Base-by-base conservation (phyloP, 1,140 invertebrate genomes). In the Bursaphelenchus mucronatus region DNA sequence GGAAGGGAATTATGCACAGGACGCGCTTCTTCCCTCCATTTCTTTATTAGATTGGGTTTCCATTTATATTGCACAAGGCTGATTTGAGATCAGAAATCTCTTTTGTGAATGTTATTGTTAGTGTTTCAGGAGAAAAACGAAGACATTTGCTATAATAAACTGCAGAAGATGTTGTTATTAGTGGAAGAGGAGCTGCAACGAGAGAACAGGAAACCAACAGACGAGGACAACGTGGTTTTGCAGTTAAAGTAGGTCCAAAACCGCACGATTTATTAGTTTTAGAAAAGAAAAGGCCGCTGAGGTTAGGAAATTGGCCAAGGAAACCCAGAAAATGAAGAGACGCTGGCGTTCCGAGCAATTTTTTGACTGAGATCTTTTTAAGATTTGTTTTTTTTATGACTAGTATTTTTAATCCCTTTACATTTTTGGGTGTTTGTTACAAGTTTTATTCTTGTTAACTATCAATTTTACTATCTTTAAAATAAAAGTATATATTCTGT, bases 101-200 rank as follows among this genome's bases (percentile, higher is more conserved):
- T 8, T 59, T n/a, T 63, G 17, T 55, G 15, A 10, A 11, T 10
- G 49, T 69, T 59, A 39, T n/a, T 57, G 7, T 68, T 43, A 51
- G 47, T 47, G 15, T 69, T 62, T 74, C 43, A 74, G 71, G 15
- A 17, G 21, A 40, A 67, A 52, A 73, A 73, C 61, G 43, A 72
- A 52, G 69, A 70, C 8, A 68, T 76, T 59, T 76, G 74, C 47
- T 76, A 58, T 47, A 56, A 43, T 15, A 74, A 69, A 54, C 43
- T 73, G n/a, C 21, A 50, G 17, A 30, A 50, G 13, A 63, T 72
- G 19, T 50, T 73, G 40, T 39, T 39, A 51, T 50, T 59, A n/a
- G 65, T 61, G 51, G 54, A 56, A 41, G 15, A 45, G 40, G 56
- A 68, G 17, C 17, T 73, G 40, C 41, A 66, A 19, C 44, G 13